A percentile compares a stretch with the other conserved stretches of the same genome.
Evolutionary conservation across 2,888 invertebrate genomes (phyloP).

Genomic region (Schrankia costaestrigalis): DNA sequence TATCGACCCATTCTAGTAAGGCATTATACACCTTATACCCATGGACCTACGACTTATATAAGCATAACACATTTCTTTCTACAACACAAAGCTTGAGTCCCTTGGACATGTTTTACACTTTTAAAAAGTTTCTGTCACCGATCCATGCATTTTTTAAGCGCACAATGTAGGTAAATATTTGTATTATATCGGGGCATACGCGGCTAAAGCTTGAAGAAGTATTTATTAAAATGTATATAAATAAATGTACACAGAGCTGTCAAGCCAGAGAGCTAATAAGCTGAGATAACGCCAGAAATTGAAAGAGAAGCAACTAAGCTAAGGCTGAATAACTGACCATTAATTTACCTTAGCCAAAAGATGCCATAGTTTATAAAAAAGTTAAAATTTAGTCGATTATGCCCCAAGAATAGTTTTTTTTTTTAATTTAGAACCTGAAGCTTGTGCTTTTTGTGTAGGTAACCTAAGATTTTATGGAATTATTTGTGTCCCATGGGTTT

Average conservation of each 20-base stretch:
- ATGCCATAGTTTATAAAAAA: background rate
- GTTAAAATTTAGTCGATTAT: conserved; percentile 17
- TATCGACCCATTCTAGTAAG: conserved; percentile 53
- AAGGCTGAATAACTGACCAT: conserved; percentile 4
- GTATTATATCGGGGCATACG: conserved; percentile 25
- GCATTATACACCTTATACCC: conserved; percentile 54
- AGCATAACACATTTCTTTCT: conserved; percentile 64
- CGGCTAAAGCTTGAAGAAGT: conserved; percentile 13
- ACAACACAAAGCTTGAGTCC: conserved; percentile 72
- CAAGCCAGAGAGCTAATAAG: conserved; percentile 10
- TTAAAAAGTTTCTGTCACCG: conserved; percentile 62
- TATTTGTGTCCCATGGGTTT: conserved; percentile 22
- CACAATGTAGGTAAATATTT: conserved; percentile 41
- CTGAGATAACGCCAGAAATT: conserved; percentile 7
- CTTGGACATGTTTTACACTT: conserved; percentile 36
- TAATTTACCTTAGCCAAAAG: conserved; percentile 5
- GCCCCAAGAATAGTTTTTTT: conserved; percentile 23
- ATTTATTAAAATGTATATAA: conserved; percentile 2
- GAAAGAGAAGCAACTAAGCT: conserved; percentile 7
- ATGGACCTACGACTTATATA: conserved; percentile 44
- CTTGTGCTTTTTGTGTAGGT: conserved; percentile 34
- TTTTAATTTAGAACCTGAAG: conserved; percentile 27
- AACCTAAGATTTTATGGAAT: conserved; percentile 14
- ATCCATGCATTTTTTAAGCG: conserved; percentile 70
- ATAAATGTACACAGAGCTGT: conserved; percentile 15